Base-by-base conservation (phyloP, 2,797 vertebrate genomes). In the Apodemus agrarius region DNA sequence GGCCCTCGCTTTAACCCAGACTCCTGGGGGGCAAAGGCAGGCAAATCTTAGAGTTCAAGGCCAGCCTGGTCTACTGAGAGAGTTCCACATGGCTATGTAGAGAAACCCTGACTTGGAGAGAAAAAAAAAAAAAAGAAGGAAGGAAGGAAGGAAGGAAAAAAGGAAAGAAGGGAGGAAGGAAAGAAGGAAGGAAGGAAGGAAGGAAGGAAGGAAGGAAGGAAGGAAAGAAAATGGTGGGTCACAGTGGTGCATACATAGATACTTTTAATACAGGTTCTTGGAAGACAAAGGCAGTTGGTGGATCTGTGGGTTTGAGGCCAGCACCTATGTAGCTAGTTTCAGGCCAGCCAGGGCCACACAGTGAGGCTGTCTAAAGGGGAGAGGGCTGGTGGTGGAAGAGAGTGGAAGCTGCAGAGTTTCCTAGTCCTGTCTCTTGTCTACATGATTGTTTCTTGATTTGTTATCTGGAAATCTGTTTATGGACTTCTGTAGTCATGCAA, bases 391-490 rank as follows among this genome's bases (percentile, higher is more conserved):
- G 80, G 14, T 5, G 43, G 21, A 61, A 37, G 40, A 22, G 31
- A 43, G 14, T 11, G 31, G 54, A 92, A 67, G 46, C 67, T 79
- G 21, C n/a, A 57, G 52, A 29, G 14, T 29, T 65, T 91, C 19
- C 59, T 74, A 86, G n/a, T 65, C 78, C 61, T 93, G 52, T 65
- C 49, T 94, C 63, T 74, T 84, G 22, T 26, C 81, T 81, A 63
- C 17, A 11, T 46, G 11, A 65, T 54, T 82, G 88, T 75, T 79
- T 14, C 76, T 94, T 11, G n/a, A 7, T 17, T 80, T 11, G 49
- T 93, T 7, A 54, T 75, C 16, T 91, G 76, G 59, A 97, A 86
- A 96, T 74, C 26, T 46, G 82, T 65, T 76, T 85, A 40, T 10
- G 40, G 82, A 46, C 61, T 84, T 46, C 31, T 43, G 61, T 26